A percentile compares a stretch with the other conserved stretches of the same genome.
phyloP scores from a whole-genome alignment of 2,113 vertebrate species.

The Physeter macrocephalus region DNA sequence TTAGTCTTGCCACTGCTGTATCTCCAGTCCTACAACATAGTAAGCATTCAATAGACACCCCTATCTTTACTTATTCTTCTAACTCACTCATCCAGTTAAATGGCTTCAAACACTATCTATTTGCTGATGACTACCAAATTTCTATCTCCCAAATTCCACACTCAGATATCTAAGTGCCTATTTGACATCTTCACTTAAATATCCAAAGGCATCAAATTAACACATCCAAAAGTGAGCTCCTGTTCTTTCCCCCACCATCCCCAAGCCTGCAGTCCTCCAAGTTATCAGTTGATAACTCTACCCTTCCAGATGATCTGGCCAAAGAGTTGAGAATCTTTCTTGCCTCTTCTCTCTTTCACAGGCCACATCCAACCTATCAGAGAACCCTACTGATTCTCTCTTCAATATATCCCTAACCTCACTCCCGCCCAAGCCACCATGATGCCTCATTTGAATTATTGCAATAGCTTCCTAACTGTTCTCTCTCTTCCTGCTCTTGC shows the following conservation, averaged over 20 bases:
- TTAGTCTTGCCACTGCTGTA: background rate
- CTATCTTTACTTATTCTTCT: background rate
- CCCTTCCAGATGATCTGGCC: background rate
- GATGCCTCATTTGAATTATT: background rate
- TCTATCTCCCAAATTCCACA: background rate
- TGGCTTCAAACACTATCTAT: background rate
- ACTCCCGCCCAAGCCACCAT: background rate
- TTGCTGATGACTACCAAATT: background rate
- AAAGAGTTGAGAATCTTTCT: background rate
- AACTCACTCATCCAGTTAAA: background rate
- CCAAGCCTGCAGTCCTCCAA: background rate
- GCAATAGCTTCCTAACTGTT: background rate
- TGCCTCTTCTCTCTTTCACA: background rate
- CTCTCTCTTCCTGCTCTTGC: background rate
- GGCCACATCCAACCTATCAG: background rate
- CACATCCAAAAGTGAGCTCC: background rate
- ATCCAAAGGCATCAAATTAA: background rate
- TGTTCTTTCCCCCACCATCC: too few relatives aligned
- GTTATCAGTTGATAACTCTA: background rate
- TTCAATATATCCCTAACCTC: background rate
- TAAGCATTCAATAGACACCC: background rate
- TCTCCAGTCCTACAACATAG: background rate
- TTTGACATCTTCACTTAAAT: background rate
- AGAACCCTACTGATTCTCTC: background rate
- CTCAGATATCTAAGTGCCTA: background rate